phyloP scores from a whole-genome alignment of 2,797 vertebrate species.

The Pempheris klunzingeri region DNA sequence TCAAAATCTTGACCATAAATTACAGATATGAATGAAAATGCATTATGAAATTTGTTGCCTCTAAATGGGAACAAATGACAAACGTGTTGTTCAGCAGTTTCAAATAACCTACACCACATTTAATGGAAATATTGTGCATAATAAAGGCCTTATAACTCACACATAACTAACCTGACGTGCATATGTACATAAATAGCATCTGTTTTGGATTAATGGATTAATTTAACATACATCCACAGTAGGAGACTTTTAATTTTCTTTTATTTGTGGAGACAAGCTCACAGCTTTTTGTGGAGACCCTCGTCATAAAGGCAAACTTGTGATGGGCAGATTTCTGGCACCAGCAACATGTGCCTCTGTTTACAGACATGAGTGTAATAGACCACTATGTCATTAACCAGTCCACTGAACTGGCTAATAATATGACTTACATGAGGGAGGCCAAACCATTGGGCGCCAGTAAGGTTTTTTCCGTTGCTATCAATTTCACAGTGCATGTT shows the following conservation, averaged over 20 bases:
- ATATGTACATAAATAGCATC: background rate
- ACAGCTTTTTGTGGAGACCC: conserved; percentile 24
- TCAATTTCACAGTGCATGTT: conserved; percentile 65
- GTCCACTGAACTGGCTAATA: conserved; percentile 84
- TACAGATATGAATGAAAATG: conserved; percentile 25
- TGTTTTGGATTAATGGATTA: too few species aligned
- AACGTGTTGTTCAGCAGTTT: background rate
- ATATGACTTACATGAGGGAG: conserved; percentile 79
- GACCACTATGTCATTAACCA: conserved; percentile 82
- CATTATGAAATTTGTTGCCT: conserved; percentile 18
- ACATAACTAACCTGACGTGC: too few species aligned
- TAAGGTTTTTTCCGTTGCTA: conserved; percentile 45
- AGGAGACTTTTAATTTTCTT: background rate
- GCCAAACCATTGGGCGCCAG: conserved; percentile 59
- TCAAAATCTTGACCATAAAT: conserved; percentile 15
- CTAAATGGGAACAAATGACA: background rate
- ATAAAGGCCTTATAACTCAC: background rate
- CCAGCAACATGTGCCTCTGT: conserved; percentile 69
- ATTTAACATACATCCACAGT: too few species aligned
- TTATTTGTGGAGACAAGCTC: conserved; percentile 10
- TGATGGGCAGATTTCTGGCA: conserved; percentile 76
- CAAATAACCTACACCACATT: background rate
- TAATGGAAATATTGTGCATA: background rate
- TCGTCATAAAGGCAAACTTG: conserved; percentile 58
- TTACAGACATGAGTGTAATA: conserved; percentile 82